Conservation (phyloP, 2,888 invertebrate species). For the Thera obeliscata region DNA sequence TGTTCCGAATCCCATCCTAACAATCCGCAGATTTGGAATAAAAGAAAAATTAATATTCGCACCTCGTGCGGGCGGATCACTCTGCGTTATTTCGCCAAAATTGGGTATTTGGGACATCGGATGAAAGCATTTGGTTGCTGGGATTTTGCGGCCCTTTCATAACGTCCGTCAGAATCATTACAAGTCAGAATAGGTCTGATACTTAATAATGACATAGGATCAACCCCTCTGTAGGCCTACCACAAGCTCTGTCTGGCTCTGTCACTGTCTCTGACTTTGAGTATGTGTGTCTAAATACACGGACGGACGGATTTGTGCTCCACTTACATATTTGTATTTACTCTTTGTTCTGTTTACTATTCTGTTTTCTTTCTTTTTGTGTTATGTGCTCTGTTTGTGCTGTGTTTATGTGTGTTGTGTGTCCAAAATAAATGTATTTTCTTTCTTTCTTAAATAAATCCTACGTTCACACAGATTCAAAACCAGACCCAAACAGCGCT, state of each 20-base stretch:
- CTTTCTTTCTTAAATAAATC: no score
- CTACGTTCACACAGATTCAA: no score
- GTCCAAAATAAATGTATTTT: no score
- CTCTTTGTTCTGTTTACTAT: no score
- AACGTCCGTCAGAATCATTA: neutral
- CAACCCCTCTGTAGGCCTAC: neutral
- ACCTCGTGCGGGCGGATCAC: conserved; percentile 63
- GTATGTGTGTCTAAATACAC: no score
- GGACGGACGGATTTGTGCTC: no score
- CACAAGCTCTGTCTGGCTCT: neutral
- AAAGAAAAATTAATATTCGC: conserved; percentile 61
- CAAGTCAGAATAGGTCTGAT: neutral
- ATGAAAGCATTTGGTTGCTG: conserved; percentile 10
- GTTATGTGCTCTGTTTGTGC: no score
- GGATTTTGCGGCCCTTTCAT: neutral
- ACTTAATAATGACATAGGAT: neutral
- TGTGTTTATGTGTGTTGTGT: no score
- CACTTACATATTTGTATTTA: no score
- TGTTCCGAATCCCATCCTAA: conserved; percentile 26
- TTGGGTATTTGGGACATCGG: conserved; percentile 65
- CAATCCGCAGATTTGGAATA: conserved; percentile 42
- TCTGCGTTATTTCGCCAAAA: conserved; percentile 68
- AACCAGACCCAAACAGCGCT: no score
- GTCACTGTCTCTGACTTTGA: no score
- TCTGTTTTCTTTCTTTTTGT: no score